A percentile compares a stretch with the other conserved stretches of the same genome.
Evolutionary conservation across 1,140 invertebrate genomes (phyloP).

Genomic region (Ridgeia piscesae): DNA sequence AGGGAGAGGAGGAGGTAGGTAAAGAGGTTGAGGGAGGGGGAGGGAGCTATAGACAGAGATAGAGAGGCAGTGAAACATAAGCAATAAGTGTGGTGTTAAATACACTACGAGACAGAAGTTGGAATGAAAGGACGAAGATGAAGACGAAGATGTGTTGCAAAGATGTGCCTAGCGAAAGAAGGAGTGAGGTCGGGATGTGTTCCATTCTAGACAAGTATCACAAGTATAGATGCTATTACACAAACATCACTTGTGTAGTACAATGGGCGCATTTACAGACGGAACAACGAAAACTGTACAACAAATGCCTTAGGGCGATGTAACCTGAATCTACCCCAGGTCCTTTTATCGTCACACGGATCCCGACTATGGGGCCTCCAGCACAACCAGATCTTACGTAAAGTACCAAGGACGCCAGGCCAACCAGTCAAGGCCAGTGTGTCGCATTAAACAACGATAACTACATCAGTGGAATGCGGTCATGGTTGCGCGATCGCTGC

Average conservation of each 20-base stretch:
- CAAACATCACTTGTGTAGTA: not conserved
- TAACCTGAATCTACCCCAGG: not conserved
- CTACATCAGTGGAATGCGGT: not conserved
- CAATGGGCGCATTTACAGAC: not conserved
- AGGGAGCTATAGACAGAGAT: no score
- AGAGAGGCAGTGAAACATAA: no score
- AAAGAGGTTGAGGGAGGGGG: no score
- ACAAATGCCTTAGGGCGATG: not conserved
- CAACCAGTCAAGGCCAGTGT: not conserved
- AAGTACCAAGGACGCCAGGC: not conserved
- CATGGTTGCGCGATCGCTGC: not conserved
- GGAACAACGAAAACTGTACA: not conserved
- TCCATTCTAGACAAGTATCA: no score
- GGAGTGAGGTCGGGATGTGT: no score
- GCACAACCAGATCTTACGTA: not conserved
- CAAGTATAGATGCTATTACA: no score
- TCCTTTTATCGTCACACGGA: not conserved
- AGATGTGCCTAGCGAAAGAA: no score
- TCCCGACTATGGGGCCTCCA: not conserved
- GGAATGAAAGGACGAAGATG: no score
- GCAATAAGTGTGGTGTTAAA: no score
- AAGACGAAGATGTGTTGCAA: no score
- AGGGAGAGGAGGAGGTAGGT: no score
- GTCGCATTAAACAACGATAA: not conserved
- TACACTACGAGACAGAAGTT: no score